Evolutionary conservation across 1,140 invertebrate genomes (phyloP), one percentile per base, ranked within the genome.

Genomic region (Zaprionus taronus): DNA sequence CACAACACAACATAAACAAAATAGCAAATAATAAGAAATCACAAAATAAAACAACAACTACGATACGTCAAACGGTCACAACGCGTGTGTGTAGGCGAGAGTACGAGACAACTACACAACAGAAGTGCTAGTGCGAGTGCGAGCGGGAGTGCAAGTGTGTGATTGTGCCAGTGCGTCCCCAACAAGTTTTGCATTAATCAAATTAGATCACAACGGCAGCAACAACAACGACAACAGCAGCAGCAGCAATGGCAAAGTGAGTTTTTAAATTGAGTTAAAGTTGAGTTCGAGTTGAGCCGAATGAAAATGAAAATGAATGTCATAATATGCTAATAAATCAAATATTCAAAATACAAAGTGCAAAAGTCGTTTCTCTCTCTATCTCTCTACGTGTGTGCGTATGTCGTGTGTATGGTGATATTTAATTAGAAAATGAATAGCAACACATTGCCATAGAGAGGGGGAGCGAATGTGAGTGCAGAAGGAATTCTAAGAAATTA

Each of bases 121-220:
- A 17, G 7, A n/a, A 17, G 41, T 14, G 49, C 31, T 53, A 66
- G 60, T 69, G 70, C 49, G 49, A 68, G 38, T 69, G 51, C 78
- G 34, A 70, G 28, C 57, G 49, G 22, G 38, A 49, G 67, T 70
- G 76, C 69, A 58, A 67, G 64, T 47, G 41, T 47, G 41, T 47
- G 41, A 47, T 47, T 47, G 41, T 67, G 79, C 41, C 68, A 69
- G 70, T 71, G 79, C 63, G 71, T 69, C 82, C 71, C 75, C 84
- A 90, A 90, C 85, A 81, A 89, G 85, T 89, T 89, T 90, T 90
- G 75, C 81, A 89, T 89, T 90, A 89, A 90, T 90, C 81, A 84
- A 87, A 87, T 87, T 87, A 90, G 85, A 87, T 87, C 80, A 86
- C 61, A 86, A 71, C 67, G 67, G 22, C 51, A 62, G 51, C n/a